Base-by-base conservation (phyloP, 2,797 vertebrate genomes). In the Syndactyla subalaris region DNA sequence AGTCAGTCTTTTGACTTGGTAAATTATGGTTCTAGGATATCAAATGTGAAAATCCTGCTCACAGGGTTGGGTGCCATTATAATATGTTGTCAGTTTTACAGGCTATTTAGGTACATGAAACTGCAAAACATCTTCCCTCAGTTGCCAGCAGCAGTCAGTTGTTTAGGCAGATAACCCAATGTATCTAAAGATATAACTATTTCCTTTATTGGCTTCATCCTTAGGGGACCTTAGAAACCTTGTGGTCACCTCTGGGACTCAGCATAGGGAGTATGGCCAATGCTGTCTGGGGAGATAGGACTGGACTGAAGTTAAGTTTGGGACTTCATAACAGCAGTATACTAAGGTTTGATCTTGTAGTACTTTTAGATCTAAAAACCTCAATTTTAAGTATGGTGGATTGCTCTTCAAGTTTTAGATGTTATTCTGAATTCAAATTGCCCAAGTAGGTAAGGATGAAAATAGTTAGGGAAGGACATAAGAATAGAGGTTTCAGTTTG, bases 191-290 rank as follows among this genome's bases (percentile, higher is more conserved):
- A 77, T 2, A 9, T 13, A 66, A 43, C 5, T 22, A 39, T 63
- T 85, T 87, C 7, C 6, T 78, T 70, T 18, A 20, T 4, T 68
- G 49, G 14, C 12, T 32, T 71, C 26, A 65, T 65, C 43, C 24
- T 59, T 49, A 29, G 17, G 21, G 49, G 12, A 71, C 22, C 9
- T 63, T 27, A 79, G 29, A 82, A 92, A 84, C 4, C 6, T 51
- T 59, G 16, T 59, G 24, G 14, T 34, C 36, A 61, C 21, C 17
- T 45, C 29, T 85, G 66, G 15, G 59, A 4, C 45, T 85, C 46
- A 36, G 48, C 0, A 0, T 23, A 48, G 36, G 34, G 43, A 36
- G 2, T 34, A 29, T 27, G 65, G 36, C 13, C 8, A 30, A 1
- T 17, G 11, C 5, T 73, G 4, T 22, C 14, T 30, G 39, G 67